Evolutionary conservation across 2,113 vertebrate genomes (phyloP).

Genomic region (Rhinichthys klamathensis): DNA sequence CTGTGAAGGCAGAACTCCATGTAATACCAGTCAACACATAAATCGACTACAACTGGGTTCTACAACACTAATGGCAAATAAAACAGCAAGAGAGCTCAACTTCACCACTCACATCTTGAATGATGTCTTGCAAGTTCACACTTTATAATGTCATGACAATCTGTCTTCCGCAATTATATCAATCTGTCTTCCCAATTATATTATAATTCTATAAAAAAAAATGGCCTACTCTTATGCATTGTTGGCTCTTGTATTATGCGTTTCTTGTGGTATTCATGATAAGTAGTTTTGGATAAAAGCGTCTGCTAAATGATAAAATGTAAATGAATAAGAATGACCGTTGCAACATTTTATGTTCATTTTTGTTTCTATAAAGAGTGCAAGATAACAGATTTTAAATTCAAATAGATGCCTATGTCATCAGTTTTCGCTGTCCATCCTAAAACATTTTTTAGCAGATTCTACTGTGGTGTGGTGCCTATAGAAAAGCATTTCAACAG

Average conservation of each 20-base stretch:
- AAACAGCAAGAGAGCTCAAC: conserved; percentile 9
- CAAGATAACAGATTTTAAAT: not conserved
- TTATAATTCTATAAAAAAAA: not conserved
- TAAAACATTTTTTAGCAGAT: not conserved
- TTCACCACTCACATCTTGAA: conserved; percentile 14
- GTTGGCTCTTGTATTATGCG: no score
- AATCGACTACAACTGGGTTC: conserved; percentile 2
- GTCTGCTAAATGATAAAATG: no score
- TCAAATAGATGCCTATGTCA: no score
- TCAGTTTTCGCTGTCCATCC: not conserved
- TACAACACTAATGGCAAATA: conserved; percentile 15
- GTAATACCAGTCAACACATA: conserved; percentile 15
- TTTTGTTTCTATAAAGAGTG: not conserved
- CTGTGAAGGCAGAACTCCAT: not conserved
- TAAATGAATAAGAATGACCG: no score
- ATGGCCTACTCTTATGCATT: no score
- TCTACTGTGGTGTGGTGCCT: not conserved
- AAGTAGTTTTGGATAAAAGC: no score
- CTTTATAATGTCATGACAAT: conserved; percentile 8
- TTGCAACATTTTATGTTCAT: no score
- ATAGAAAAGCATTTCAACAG: not conserved
- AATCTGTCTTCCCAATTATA: not conserved
- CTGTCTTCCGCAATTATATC: not conserved
- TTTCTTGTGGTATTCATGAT: no score
- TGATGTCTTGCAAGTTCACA: not conserved